Evolutionary conservation across 2,113 vertebrate genomes (phyloP), one percentile per base, ranked within the genome.

Genomic region (Pangasianodon gigas): DNA sequence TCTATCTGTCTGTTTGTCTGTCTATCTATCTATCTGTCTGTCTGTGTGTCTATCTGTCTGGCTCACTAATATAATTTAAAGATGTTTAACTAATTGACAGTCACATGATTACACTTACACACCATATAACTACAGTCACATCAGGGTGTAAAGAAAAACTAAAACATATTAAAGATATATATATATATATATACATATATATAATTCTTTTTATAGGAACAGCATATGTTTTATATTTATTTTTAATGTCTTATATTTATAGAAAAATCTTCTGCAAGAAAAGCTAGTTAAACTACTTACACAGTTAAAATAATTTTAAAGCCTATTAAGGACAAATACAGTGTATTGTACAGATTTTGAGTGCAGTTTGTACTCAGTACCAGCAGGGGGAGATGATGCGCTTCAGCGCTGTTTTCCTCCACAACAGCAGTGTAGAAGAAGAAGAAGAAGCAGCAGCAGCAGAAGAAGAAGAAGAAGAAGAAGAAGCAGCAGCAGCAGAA

Each of bases 301-400:
- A 26, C 58, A 5, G 16, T 16, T 16, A 62, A 29, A 8, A 62
- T 60, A 62, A 29, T 2, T 0, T 11, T 2, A 37, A 37, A 37
- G 10, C 3, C 1, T 19, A 7, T 74, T 18, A 37, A 44, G 37
- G 37, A 10, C 13, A 18, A 6, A 41, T 67, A 1, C 7, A 11
- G 41, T 77, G 44, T 46, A 10, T 26, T 80, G 10, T 5, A 51
- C 0, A 82, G 16, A 81, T 13, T 13, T 51, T 51, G 24, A n/a
- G 81, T 6, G 81, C 81, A 56, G 32, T 84, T 84, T 37, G 1
- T 41, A 5, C 14, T 69, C 1, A 6, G 0, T 14, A 74, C 82
- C 82, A 84, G 82, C 82, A 60, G 82, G 46, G 46, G 84, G 84
- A 16, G 84, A 67, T 51, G 46, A n/a, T 29, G 84, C 14, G 65